These are phyloP conservation scores for Lamellibrachia luymesi DNA, from an alignment of 1,140 invertebrate genomes.

Conservation along the genomic window DNA sequence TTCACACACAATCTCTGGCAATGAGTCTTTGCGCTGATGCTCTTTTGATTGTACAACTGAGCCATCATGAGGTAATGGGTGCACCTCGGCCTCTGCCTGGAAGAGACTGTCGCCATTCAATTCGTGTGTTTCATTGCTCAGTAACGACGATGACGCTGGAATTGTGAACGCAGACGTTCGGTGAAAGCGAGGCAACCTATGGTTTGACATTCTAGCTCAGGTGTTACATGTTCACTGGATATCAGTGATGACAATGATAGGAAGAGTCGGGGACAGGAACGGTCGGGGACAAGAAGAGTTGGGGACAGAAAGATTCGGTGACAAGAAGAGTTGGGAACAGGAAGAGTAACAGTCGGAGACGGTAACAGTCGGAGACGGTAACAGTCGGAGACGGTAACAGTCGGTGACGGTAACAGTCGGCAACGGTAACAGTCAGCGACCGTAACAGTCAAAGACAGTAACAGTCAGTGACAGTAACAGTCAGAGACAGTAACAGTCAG, in stretches of 20 bases:
- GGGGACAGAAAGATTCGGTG: no score
- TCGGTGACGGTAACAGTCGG: no score
- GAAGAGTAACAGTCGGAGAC: no score
- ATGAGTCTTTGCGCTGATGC: neutral
- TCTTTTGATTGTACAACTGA: neutral
- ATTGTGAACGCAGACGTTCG: neutral
- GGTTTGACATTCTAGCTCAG: neutral
- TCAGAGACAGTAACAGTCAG: no score
- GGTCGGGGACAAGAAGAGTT: no score
- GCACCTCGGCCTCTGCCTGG: neutral
- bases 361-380: no score
- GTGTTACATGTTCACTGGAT: neutral
- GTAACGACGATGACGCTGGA: neutral
- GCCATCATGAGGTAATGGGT: neutral
- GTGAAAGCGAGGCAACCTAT: neutral
- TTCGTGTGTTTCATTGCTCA: neutral
- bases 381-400: no score
- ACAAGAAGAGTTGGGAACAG: no score
- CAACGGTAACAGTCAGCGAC: no score
- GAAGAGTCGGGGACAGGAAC: neutral
- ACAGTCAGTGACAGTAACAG: no score
- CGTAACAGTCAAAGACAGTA: no score
- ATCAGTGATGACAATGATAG: neutral
- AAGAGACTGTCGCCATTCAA: neutral
- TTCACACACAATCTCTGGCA: neutral